Evolutionary conservation across 2,797 vertebrate genomes (phyloP).

Genomic region (Valencia hispanica): DNA sequence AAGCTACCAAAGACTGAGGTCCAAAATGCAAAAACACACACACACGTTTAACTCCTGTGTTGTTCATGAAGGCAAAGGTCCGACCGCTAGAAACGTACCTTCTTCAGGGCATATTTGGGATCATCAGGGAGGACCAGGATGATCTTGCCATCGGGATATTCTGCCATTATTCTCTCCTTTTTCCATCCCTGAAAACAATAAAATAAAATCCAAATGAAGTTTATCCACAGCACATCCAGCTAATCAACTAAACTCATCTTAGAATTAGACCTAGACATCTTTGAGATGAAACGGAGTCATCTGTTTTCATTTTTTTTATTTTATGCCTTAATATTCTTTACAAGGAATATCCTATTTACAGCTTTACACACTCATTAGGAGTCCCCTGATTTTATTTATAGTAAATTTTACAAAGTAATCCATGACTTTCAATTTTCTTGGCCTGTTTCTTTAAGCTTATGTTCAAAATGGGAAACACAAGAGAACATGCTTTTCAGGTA

Average conservation of each 20-base stretch:
- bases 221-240: background rate
- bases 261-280: background rate
- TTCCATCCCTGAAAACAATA: slow-evolving; percentile 90
- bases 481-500: background rate
- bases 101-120: slow-evolving; percentile 98
- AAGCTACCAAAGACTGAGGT: background rate
- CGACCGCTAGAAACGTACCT: slow-evolving; percentile 80
- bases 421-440: too few species aligned
- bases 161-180: slow-evolving; percentile 95
- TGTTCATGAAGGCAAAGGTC: background rate
- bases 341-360: too few species aligned
- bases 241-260: background rate
- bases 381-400: background rate
- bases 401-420: background rate
- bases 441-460: too few species aligned
- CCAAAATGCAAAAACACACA: background rate
- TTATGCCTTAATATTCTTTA: too few species aligned
- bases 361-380: too few species aligned
- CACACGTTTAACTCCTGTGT: background rate
- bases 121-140: slow-evolving; percentile 98
- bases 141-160: slow-evolving; percentile 97
- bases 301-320: background rate
- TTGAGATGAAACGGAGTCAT: background rate
- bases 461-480: background rate
- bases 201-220: background rate